phyloP scores from a whole-genome alignment of 2,888 invertebrate genomes.

The Hanleya hanleyi region DNA sequence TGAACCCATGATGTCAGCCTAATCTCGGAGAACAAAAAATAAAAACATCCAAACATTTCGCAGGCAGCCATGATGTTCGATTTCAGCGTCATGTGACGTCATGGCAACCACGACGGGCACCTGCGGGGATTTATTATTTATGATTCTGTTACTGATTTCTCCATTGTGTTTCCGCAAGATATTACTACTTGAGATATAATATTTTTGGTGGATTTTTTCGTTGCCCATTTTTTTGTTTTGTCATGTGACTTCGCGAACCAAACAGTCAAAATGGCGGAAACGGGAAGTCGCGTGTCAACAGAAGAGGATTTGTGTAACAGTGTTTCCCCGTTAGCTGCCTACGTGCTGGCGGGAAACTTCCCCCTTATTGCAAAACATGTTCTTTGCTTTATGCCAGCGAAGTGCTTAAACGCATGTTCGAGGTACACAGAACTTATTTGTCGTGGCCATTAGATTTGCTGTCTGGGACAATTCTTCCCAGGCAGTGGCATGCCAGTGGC shows the following conservation, averaged over 20 bases:
- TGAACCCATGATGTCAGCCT: background rate
- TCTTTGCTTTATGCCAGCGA: background rate
- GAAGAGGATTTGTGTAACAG: background rate
- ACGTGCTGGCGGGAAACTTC: background rate
- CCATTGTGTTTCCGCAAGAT: background rate
- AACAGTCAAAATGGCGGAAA: slow-evolving; percentile 6
- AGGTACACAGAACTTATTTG: too few relatives aligned
- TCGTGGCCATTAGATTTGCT: too few relatives aligned
- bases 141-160: background rate
- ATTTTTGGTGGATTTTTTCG: background rate
- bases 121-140: too few relatives aligned
- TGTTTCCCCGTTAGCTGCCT: background rate
- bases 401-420: background rate
- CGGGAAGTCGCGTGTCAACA: background rate
- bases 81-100: background rate
- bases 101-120: background rate
- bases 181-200: background rate
- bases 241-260: background rate
- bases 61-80: background rate
- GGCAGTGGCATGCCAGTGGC: too few relatives aligned
- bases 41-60: background rate
- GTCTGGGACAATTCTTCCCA: too few relatives aligned
- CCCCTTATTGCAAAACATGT: background rate
- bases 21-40: background rate
- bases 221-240: background rate